phyloP scores from a whole-genome alignment of 2,888 invertebrate species.

The Scaptomyza cyrtandrae region DNA sequence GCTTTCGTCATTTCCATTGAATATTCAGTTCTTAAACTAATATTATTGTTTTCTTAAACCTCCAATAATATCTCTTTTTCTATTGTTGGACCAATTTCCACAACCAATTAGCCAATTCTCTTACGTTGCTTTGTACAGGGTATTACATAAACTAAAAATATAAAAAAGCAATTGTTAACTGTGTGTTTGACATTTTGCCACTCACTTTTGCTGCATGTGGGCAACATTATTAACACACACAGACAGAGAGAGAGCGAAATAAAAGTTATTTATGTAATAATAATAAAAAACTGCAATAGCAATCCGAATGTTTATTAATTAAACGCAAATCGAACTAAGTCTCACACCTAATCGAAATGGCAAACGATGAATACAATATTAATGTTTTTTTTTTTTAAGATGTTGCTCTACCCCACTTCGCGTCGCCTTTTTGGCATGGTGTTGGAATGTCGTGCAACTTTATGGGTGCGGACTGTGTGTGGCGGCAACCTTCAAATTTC shows the following conservation, averaged over 20 bases:
- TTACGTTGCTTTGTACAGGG: neutral
- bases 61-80: neutral
- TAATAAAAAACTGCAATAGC: slow-evolving; percentile 52
- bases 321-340: slow-evolving; percentile 50
- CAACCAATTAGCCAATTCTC: neutral
- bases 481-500: slow-evolving; percentile 68
- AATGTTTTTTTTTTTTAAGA: slow-evolving; percentile 15
- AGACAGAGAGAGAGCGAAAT: slow-evolving; percentile 13
- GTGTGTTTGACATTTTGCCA: slow-evolving; percentile 49
- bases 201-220: slow-evolving; percentile 33
- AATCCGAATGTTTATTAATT: slow-evolving; percentile 51
- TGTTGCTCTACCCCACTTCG: slow-evolving; percentile 14
- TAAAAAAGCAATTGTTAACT: slow-evolving; percentile 34
- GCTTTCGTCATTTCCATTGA: too few species aligned
- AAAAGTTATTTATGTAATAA: slow-evolving; percentile 30
- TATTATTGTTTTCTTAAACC: too few species aligned
- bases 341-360: slow-evolving; percentile 68
- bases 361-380: slow-evolving; percentile 38
- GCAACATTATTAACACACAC: slow-evolving; percentile 22
- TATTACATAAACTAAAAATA: slow-evolving; percentile 3
- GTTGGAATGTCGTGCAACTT: slow-evolving; percentile 59
- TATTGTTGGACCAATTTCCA: neutral
- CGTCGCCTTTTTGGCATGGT: slow-evolving; percentile 9
- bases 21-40: too few species aligned
- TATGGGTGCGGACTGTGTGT: slow-evolving; percentile 50